phyloP scores from a whole-genome alignment of 2,888 invertebrate genomes.

The Thera britannica region DNA sequence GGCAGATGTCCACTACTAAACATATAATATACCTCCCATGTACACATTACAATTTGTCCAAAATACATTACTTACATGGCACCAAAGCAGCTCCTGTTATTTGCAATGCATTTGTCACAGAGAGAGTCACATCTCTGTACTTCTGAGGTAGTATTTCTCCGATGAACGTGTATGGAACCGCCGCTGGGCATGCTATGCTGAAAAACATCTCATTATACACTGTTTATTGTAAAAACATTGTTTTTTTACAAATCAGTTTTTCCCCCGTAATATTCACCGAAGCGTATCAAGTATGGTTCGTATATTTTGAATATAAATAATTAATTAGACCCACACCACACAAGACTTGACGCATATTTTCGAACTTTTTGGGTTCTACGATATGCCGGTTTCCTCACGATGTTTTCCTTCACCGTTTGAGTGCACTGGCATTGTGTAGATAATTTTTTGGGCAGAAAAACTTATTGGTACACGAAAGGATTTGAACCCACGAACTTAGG shows the following conservation, averaged over 20 bases:
- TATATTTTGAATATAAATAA: neutral
- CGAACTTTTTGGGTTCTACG: too few relatives aligned
- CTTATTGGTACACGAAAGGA: too few relatives aligned
- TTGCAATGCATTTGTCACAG: constrained; percentile 74
- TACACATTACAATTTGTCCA: too few relatives aligned
- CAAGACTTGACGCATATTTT: too few relatives aligned
- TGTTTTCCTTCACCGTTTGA: too few relatives aligned
- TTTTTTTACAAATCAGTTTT: constrained; percentile 1
- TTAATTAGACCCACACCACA: neutral
- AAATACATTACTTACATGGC: constrained; percentile 66
- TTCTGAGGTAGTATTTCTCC: constrained; percentile 73
- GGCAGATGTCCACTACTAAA: too few relatives aligned
- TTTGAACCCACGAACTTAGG: too few relatives aligned
- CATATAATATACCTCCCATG: too few relatives aligned
- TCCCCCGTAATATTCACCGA: neutral
- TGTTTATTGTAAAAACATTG: neutral
- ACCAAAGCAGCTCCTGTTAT: constrained; percentile 69
- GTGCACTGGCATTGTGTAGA: too few relatives aligned
- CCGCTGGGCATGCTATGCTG: constrained; percentile 76
- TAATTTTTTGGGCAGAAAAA: too few relatives aligned
- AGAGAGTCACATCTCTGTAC: constrained; percentile 69
- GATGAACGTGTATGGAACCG: constrained; percentile 74
- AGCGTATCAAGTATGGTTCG: neutral
- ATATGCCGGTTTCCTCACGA: too few relatives aligned
- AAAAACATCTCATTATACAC: constrained; percentile 3